These are phyloP conservation scores for Meriones psammophilus DNA, from an alignment of 2,797 vertebrate species.

Conservation along the genomic window DNA sequence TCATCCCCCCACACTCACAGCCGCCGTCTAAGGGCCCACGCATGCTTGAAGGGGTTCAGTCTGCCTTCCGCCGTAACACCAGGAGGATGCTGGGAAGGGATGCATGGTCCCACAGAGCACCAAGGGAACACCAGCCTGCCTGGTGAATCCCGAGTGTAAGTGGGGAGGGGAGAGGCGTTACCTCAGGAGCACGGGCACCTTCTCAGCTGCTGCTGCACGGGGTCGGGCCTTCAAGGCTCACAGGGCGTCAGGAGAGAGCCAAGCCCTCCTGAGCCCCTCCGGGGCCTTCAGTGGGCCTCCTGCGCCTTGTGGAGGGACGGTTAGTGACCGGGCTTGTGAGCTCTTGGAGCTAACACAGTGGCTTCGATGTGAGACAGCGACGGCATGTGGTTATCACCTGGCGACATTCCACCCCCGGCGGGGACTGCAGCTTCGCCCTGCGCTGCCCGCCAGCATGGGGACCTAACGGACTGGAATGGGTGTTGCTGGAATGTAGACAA, in stretches of 20 bases:
- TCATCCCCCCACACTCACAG: no score
- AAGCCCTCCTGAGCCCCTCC: background rate
- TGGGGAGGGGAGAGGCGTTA: background rate
- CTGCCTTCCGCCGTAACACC: background rate
- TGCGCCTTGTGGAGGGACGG: no score
- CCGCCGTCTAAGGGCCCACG: background rate
- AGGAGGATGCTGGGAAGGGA: background rate
- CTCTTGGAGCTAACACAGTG: background rate
- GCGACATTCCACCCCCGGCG: background rate
- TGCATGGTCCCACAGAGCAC: background rate
- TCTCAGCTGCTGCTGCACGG: background rate
- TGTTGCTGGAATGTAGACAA: background rate
- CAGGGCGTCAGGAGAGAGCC: background rate
- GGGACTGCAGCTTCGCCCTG: background rate
- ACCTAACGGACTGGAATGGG: background rate
- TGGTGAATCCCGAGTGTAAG: background rate
- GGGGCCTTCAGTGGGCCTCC: no score
- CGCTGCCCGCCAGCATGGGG: background rate
- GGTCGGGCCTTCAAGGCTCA: background rate
- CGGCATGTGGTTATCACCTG: no score
- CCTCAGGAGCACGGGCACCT: background rate
- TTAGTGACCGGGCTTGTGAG: background rate
- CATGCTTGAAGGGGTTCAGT: background rate
- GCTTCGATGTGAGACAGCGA: background rate
- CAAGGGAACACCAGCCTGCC: background rate